Evolutionary conservation across 2,888 invertebrate genomes (phyloP).

Genomic region (Phalera bucephala): DNA sequence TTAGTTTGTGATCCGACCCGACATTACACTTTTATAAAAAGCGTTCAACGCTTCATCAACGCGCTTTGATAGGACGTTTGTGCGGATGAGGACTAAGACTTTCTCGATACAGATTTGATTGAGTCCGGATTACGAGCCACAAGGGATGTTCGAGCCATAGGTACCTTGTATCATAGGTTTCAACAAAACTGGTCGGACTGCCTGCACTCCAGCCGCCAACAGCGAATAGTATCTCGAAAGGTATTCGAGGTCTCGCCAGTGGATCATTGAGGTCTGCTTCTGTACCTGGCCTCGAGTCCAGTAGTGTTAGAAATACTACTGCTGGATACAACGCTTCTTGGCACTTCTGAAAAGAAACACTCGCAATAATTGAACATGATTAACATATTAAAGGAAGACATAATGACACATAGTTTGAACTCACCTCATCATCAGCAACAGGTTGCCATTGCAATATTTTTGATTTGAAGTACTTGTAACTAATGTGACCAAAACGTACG

Average conservation of each 20-base stretch:
- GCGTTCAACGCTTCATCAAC: no score
- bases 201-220: constrained; percentile 94
- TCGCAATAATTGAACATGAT: no score
- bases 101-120: no score
- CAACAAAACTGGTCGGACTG: constrained; percentile 91
- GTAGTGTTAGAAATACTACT: constrained; percentile 75
- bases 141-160: no score
- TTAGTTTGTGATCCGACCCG: no score
- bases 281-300: constrained; percentile 72
- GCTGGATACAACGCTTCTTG: constrained; percentile 80
- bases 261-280: constrained; percentile 83
- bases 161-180: constrained; percentile 90
- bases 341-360: constrained; percentile 70
- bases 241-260: constrained; percentile 87
- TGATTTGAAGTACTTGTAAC: constrained; percentile 80
- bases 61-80: no score
- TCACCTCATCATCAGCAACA: constrained; percentile 76
- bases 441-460: constrained; percentile 82
- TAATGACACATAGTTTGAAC: background rate
- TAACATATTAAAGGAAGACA: no score
- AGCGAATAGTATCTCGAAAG: constrained; percentile 90
- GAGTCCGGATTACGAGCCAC: no score
- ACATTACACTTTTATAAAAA: no score
- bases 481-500: constrained; percentile 86
- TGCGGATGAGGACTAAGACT: no score